Percentiles rank a stretch among this genome's conserved stretches.
These are phyloP conservation scores for Smutsia temminckii DNA, from an alignment of 2,797 vertebrate genomes.

Conservation along the genomic window DNA sequence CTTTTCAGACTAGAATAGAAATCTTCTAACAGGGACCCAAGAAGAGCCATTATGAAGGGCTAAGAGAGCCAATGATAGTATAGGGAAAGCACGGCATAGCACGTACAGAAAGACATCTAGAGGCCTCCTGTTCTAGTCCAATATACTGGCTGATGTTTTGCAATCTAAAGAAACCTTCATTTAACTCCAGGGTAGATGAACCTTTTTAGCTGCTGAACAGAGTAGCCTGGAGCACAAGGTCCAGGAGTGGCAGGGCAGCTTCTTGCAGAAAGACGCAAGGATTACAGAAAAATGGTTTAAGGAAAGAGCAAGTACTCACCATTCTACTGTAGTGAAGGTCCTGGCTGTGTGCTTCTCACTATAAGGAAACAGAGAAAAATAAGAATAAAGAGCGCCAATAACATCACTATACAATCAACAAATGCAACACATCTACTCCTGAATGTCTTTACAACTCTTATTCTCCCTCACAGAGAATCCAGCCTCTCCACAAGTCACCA, in stretches of 20 bases:
- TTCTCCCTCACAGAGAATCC: slow-evolving; percentile 16
- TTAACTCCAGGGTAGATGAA: slow-evolving; percentile 17
- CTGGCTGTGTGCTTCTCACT: slow-evolving; percentile 73
- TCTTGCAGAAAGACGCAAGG: slow-evolving; percentile 24
- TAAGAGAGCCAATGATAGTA: neutral
- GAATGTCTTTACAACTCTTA: slow-evolving; percentile 1
- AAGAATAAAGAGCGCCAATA: slow-evolving; percentile 31
- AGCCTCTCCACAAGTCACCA: slow-evolving; percentile 31
- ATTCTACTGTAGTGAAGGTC: slow-evolving; percentile 78
- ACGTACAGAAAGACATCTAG: neutral
- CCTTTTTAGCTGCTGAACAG: slow-evolving; percentile 42
- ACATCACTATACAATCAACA: slow-evolving; percentile 7
- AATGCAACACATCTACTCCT: neutral
- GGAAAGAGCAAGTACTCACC: slow-evolving; percentile 71
- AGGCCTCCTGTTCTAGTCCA: neutral
- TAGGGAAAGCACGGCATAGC: neutral
- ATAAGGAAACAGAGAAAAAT: slow-evolving; percentile 37
- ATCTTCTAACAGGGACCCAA: slow-evolving; percentile 27
- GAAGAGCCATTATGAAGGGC: neutral
- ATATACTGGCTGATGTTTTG: neutral
- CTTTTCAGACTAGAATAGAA: slow-evolving; percentile 13
- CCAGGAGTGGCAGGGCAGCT: neutral
- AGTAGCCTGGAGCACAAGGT: slow-evolving; percentile 44
- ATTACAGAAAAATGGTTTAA: slow-evolving; percentile 12
- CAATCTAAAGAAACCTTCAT: slow-evolving; percentile 20